phyloP scores from a whole-genome alignment of 2,888 invertebrate genomes.

The Thysanoteuthis rhombus region DNA sequence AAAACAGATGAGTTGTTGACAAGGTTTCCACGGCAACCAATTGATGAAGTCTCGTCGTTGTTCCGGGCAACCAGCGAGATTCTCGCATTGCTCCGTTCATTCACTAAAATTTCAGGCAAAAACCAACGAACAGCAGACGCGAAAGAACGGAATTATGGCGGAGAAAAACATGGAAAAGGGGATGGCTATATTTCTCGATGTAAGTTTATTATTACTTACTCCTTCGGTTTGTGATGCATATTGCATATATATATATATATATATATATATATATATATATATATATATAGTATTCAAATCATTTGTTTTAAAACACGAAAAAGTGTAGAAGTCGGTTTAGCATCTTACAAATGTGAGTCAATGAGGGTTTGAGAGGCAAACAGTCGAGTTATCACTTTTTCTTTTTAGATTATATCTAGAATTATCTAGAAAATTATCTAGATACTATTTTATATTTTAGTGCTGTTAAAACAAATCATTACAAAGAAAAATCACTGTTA shows the following conservation, averaged over 20 bases:
- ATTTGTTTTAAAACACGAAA: neutral
- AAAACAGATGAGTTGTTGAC: neutral
- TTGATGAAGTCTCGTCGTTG: neutral
- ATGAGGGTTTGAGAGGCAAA: neutral
- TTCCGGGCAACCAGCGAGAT: neutral
- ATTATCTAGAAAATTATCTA: no score
- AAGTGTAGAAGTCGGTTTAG: no score
- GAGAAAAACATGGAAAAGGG: conserved; percentile 43
- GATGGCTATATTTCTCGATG: conserved; percentile 58
- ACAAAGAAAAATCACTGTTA: no score
- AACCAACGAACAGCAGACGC: neutral
- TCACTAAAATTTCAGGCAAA: neutral
- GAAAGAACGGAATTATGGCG: conserved; percentile 34
- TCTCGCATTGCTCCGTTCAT: neutral
- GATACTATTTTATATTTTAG: no score
- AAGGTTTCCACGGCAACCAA: neutral
- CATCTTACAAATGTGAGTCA: neutral
- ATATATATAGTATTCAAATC: no score
- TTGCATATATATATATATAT: no score
- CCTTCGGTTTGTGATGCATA: neutral
- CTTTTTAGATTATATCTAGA: no score
- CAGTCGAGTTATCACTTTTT: no score
- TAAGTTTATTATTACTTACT: conserved; percentile 37
- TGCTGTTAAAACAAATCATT: no score
- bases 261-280: no score